These are phyloP conservation scores for Bradysia coprophila DNA, from an alignment of 1,140 invertebrate species.

Conservation along the genomic window DNA sequence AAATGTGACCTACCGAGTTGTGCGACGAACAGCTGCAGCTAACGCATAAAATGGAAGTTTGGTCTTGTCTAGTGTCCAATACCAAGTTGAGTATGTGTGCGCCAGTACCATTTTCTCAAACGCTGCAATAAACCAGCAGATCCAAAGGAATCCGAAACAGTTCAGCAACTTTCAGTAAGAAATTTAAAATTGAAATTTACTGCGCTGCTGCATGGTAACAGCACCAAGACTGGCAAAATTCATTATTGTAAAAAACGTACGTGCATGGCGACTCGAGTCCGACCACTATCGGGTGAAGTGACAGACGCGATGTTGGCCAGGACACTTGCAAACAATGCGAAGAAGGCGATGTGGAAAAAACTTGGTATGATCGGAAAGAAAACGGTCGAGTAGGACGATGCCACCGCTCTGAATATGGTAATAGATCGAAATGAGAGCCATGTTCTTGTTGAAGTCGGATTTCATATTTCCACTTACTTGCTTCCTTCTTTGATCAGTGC, in stretches of 20 bases:
- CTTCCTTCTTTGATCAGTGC: background rate
- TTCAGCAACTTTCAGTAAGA: slow-evolving; percentile 71
- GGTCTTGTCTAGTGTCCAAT: slow-evolving; percentile 74
- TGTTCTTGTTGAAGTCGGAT: background rate
- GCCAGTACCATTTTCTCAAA: slow-evolving; percentile 81
- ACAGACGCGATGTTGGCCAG: background rate
- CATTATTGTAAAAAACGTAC: background rate
- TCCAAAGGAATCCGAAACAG: slow-evolving; percentile 78
- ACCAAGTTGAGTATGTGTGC: slow-evolving; percentile 72
- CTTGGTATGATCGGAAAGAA: background rate
- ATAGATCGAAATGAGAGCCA: background rate
- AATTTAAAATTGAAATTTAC: too few relatives aligned
- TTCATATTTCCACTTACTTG: background rate
- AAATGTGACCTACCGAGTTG: slow-evolving; percentile 28
- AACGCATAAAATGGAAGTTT: slow-evolving; percentile 73
- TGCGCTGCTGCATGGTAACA: too few relatives aligned
- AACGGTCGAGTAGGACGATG: background rate
- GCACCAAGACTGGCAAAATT: too few relatives aligned
- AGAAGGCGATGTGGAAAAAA: background rate
- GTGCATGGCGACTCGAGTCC: background rate
- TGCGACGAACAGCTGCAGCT: slow-evolving; percentile 43
- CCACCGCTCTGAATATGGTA: background rate
- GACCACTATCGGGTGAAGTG: background rate
- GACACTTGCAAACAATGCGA: background rate
- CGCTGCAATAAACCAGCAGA: slow-evolving; percentile 79